Conservation (phyloP, 2,888 invertebrate genomes). For the Lacanobia wlatinum region DNA sequence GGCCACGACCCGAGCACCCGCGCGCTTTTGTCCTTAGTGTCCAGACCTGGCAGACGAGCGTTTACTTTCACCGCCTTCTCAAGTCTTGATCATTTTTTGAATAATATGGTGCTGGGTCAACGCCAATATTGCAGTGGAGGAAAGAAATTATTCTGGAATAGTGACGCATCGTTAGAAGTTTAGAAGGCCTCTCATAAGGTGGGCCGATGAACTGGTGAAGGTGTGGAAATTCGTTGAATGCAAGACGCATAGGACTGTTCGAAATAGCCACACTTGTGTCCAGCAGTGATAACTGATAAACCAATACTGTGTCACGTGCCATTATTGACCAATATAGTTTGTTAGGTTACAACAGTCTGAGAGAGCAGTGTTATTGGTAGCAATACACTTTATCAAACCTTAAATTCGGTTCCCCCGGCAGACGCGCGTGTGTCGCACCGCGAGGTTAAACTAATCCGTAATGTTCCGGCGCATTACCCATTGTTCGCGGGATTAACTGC, state of each 20-base stretch:
- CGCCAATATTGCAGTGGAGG: no score
- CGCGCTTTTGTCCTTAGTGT: neutral
- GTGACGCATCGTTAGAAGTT: no score
- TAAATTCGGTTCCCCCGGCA: no score
- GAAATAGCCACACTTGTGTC: no score
- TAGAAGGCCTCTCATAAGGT: no score
- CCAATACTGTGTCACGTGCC: no score
- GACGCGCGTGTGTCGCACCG: neutral
- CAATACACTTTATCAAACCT: neutral
- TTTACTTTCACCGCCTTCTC: neutral
- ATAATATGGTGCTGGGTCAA: neutral
- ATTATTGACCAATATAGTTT: neutral
- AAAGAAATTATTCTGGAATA: no score
- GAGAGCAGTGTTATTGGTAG: neutral
- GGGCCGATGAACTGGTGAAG: no score
- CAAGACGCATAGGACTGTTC: no score
- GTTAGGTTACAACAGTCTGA: neutral
- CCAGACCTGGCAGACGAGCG: neutral
- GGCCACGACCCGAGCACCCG: neutral
- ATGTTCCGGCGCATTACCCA: constrained; percentile 56
- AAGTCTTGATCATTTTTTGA: neutral
- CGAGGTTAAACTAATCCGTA: constrained; percentile 50
- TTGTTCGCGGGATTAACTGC: constrained; percentile 63
- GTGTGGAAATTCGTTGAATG: no score
- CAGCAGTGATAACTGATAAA: no score